These are phyloP conservation scores for Drosophila cardini DNA, from an alignment of 1,140 invertebrate genomes.

Conservation along the genomic window DNA sequence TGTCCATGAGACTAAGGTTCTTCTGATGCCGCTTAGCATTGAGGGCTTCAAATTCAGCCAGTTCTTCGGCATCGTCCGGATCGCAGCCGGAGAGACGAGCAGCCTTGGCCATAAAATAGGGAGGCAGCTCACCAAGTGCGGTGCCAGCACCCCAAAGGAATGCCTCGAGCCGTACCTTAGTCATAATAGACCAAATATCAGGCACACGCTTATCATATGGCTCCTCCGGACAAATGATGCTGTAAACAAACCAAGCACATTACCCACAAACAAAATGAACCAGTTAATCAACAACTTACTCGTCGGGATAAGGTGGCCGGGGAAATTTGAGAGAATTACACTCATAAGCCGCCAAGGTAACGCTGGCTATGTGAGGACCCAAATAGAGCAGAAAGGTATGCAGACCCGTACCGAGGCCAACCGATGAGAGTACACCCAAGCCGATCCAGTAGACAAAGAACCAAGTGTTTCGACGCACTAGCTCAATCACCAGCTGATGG, in stretches of 20 bases:
- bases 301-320: constrained; percentile 94
- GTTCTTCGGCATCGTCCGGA: constrained; percentile 90
- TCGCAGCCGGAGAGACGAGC: constrained; percentile 91
- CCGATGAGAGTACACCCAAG: constrained; percentile 97
- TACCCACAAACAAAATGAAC: neutral
- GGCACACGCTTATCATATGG: constrained; percentile 87
- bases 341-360: constrained; percentile 99
- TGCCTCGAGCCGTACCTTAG: constrained; percentile 96
- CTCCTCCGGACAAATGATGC: constrained; percentile 91
- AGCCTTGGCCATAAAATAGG: constrained; percentile 98
- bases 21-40: constrained; percentile 88
- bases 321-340: constrained; percentile 98
- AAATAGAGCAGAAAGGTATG: constrained; percentile 99
- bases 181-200: constrained; percentile 95
- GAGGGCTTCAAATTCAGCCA: constrained; percentile 91
- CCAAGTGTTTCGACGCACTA: constrained; percentile 85
- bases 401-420: constrained; percentile 98
- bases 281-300: constrained; percentile 85
- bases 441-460: constrained; percentile 98
- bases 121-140: constrained; percentile 97
- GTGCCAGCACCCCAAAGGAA: constrained; percentile 99
- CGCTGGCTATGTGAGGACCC: constrained; percentile 95
- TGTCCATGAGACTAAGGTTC: constrained; percentile 89
- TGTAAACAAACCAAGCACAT: constrained; percentile 72
- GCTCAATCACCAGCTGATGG: constrained; percentile 85